Evolutionary conservation across 1,140 invertebrate genomes (phyloP).

Genomic region (Diachasma alloeum): DNA sequence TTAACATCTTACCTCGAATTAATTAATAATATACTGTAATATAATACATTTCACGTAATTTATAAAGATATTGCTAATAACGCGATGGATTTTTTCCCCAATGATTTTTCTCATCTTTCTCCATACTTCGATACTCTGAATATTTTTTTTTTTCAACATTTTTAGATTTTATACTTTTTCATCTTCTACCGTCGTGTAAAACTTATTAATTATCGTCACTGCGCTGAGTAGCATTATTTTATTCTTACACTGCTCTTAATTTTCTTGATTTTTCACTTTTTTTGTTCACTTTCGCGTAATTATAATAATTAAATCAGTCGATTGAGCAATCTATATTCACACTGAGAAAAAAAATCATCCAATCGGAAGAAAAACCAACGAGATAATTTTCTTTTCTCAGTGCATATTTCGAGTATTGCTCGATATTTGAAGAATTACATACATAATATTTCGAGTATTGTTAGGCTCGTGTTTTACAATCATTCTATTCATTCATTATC

Average conservation of each 20-base stretch:
- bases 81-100: background rate
- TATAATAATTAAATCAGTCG: conserved; percentile 20
- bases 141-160: conserved; percentile 5
- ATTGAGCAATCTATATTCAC: conserved; percentile 25
- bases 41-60: conserved; percentile 5
- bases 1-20: background rate
- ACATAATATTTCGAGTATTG: background rate
- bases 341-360: background rate
- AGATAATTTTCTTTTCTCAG: background rate
- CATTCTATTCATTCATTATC: background rate
- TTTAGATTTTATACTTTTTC: background rate
- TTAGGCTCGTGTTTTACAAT: background rate
- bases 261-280: background rate
- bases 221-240: conserved; percentile 5
- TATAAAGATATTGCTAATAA: conserved; percentile 11
- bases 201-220: conserved; percentile 26
- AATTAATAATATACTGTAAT: background rate
- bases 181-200: conserved; percentile 14
- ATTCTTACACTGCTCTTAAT: background rate
- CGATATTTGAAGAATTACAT: background rate
- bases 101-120: background rate
- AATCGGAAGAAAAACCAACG: background rate
- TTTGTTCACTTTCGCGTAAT: background rate
- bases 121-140: background rate
- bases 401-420: background rate